Evolutionary conservation across 2,888 invertebrate species (phyloP).

Genomic region (Tipula confusa): DNA sequence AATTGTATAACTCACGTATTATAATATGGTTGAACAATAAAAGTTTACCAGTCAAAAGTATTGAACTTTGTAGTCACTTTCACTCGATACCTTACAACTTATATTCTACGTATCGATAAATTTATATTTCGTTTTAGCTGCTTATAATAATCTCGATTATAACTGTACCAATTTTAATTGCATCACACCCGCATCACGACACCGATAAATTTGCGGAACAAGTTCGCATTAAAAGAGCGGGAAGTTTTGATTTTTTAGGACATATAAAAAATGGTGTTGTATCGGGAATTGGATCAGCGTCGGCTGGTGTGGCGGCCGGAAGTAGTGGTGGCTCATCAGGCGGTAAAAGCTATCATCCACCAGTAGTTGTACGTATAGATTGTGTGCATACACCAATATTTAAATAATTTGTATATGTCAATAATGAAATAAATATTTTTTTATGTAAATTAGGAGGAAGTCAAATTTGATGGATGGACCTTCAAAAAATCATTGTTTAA

Average conservation of each 20-base stretch:
- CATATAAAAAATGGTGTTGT: conserved; percentile 46
- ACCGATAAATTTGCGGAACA: not conserved
- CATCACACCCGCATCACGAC: not conserved
- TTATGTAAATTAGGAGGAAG: conserved; percentile 34
- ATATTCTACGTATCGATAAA: not conserved
- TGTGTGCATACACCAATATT: not conserved
- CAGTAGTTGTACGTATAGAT: not conserved
- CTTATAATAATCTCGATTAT: not conserved
- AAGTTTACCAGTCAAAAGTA: not conserved
- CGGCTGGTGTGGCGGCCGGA: conserved; percentile 48
- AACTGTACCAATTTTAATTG: not conserved
- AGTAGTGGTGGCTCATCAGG: conserved; percentile 39
- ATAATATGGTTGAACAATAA: not conserved
- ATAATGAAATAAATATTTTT: not conserved
- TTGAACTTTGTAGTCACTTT: not conserved
- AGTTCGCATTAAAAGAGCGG: conserved; percentile 33
- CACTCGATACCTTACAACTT: not conserved
- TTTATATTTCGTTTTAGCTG: not conserved
- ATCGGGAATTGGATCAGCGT: conserved; percentile 47
- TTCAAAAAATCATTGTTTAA: conserved; percentile 77
- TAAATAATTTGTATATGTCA: not conserved
- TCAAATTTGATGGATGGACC: conserved; percentile 64
- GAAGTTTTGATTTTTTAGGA: conserved; percentile 46
- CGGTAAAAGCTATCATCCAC: conserved; percentile 29
- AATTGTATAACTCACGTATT: not conserved